Conservation (phyloP, 1,140 invertebrate species). For the Rhopalosiphum padi region DNA sequence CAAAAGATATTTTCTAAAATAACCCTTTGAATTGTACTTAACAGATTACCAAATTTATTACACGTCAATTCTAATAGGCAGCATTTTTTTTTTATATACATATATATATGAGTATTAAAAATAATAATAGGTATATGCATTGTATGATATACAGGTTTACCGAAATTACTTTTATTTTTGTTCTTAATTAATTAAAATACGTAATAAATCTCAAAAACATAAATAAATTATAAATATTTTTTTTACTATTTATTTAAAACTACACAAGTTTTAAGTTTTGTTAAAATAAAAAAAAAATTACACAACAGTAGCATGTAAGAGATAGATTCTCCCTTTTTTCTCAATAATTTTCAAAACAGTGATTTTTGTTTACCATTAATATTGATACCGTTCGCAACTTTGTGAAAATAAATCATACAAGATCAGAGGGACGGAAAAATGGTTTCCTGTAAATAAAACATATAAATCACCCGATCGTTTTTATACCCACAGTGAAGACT, state of each 20-base stretch:
- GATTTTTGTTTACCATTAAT: neutral
- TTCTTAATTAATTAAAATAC: neutral
- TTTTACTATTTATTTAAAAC: neutral
- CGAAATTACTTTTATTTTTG: neutral
- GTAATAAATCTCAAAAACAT: neutral
- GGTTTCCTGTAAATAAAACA: constrained; percentile 18
- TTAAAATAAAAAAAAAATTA: neutral
- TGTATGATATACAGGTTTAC: neutral
- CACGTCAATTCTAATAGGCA: neutral
- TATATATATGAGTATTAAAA: neutral
- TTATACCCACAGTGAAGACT: constrained; percentile 40
- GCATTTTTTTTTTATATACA: neutral
- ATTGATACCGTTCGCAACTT: neutral
- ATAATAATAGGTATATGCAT: neutral
- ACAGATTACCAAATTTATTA: neutral
- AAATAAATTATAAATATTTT: neutral
- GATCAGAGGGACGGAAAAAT: constrained; percentile 1
- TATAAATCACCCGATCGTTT: constrained; percentile 51
- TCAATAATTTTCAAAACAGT: neutral
- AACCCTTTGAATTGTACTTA: neutral
- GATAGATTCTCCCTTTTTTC: neutral
- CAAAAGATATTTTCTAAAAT: neutral
- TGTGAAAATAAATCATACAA: constrained; percentile 34
- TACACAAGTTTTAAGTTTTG: neutral
- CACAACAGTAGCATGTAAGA: neutral